Evolutionary conservation across 2,888 invertebrate genomes (phyloP), one percentile per base, ranked within the genome.

Genomic region (Drosophila cognata): DNA sequence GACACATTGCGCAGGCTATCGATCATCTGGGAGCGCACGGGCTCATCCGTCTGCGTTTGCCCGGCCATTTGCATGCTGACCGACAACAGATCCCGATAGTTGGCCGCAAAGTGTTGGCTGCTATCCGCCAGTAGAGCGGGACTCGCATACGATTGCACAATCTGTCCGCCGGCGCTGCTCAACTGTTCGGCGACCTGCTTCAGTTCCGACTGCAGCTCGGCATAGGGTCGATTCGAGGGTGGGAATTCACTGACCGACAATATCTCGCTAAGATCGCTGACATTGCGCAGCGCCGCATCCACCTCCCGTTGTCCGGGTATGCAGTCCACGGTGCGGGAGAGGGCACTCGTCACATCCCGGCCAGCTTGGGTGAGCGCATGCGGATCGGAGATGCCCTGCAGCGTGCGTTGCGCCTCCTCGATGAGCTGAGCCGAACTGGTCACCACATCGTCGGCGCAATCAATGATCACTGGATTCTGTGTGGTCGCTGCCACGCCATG

Each of bases 251-350:
- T 95, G 92, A 94, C 94, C 78, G 96, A 95, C 28, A 98, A 94
- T 16, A 96, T 95, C 83, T 96, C 95, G 57, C 96, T 95, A 51
- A 96, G 95, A 84, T 96, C 96, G 71, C 95, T 96, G 79, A 99
- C 97, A 84, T 95, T 96, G 75, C 96, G 95, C 82, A 98, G 95
- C 0, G 98, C 97, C 28, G 96, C 95, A 91, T 99, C 99, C n/a
- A 99, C 96, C 91, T 99, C 98, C 62, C 96, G 96, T 92, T 99
- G 98, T 0, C 98, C 98, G 0, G 99, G 99, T 51, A 99, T 95
- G 76, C 97, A 97, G 79, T 96, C 96, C 61, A 99, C 95, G 0
- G 95, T 94, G 48, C 94, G 94, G 10, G 95, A 94, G 11, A 95
- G 88, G 4, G 96, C 95, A 93, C 95, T 91, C 0, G 94, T 93